Percentiles rank a stretch among this genome's conserved stretches.
Evolutionary conservation across 2,797 vertebrate genomes (phyloP).

Genomic region (Monodelphis domestica): DNA sequence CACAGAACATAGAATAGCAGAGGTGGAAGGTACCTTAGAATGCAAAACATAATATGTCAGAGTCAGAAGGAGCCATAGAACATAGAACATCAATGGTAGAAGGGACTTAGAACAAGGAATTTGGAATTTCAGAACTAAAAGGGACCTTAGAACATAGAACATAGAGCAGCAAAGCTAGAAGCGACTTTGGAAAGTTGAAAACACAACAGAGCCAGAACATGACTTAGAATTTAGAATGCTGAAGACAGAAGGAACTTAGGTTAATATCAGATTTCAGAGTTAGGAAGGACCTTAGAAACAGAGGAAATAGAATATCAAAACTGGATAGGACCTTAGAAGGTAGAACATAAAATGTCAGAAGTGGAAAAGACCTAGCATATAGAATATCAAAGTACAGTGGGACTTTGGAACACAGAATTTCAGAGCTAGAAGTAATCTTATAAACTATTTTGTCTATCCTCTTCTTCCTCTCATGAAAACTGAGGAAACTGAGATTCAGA

Average conservation of each 20-base stretch:
- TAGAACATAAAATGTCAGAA: not conserved
- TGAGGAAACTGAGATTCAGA: constrained; percentile 7
- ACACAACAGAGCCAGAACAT: not conserved
- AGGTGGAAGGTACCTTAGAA: not conserved
- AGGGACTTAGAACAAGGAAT: not conserved
- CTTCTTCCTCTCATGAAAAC: not conserved
- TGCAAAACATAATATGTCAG: not conserved
- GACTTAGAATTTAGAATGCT: not conserved
- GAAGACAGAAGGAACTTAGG: not conserved
- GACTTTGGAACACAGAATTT: not conserved
- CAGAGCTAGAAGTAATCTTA: not conserved
- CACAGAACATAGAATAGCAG: not conserved
- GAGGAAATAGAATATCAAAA: not conserved
- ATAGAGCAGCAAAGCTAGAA: not conserved
- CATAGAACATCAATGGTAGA: not conserved
- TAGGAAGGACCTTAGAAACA: not conserved
- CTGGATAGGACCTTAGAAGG: not conserved
- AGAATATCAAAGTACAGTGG: not conserved
- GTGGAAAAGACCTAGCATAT: not conserved
- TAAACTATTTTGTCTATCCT: not conserved
- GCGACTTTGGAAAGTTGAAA: not conserved
- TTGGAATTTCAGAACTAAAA: not conserved
- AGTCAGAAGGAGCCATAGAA: not conserved
- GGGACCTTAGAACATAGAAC: not conserved
- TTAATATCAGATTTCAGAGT: not conserved